Evolutionary conservation across 2,797 vertebrate genomes (phyloP), one percentile per base, ranked within the genome.

Genomic region (Hydrocynus forskahlii): DNA sequence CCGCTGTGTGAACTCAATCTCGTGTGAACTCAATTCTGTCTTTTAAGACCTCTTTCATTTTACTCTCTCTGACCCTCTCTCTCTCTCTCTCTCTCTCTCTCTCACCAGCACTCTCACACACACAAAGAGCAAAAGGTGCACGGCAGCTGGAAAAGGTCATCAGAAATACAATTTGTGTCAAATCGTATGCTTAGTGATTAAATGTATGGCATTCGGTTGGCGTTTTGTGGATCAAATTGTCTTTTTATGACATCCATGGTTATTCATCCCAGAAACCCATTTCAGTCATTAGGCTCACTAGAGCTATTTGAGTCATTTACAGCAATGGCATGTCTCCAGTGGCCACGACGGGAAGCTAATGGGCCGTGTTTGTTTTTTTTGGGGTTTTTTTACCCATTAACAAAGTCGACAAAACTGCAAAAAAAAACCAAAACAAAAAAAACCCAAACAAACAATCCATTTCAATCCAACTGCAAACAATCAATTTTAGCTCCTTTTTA

Each of bases 31-130:
- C 43, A 69, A 62, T 76, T 72, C 55, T 52, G 68, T 78, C 74
- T 73, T 71, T 79, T 68, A 75, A 76, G 78, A 83, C 78, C 40
- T 48, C 40, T 40, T 55, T 62, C 43, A 40, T 55, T 57, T 75
- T 59, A 38, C 29, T 76, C 60, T 10, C 50, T 48, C 23, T 62
- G 17, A n/a, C 60, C 71, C 54, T 40, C 8, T 1, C 29, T 19
- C 35, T 78, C 35, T 75, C 54, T 40, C 8, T 1, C 29, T 19
- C 35, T 78, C 35, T 54, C 7, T 57, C 52, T 48, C 59, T 59
- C 73, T 29, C 45, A 55, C 67, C 25, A 35, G 12, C 59, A 45
- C 63, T 12, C 54, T 19, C 29, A n/a, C 29, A 29, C 25, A 71
- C 23, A 29, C 60, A 52, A 59, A 79, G 43, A 62, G 38, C 38